Evolutionary conservation across 2,113 vertebrate species (phyloP), one percentile per base, ranked within the genome.

Genomic region (Syngnathus typhle): DNA sequence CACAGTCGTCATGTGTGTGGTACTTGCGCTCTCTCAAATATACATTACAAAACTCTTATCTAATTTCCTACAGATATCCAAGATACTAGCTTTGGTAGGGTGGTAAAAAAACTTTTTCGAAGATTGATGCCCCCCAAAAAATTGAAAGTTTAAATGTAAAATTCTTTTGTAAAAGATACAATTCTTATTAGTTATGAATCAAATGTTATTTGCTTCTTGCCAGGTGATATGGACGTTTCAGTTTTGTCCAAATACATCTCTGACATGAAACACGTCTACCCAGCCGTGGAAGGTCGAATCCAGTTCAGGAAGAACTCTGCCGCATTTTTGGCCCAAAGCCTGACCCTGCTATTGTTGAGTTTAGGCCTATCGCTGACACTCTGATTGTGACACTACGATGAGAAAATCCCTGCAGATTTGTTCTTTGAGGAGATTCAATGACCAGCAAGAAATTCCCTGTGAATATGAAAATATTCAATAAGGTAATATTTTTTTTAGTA

Each of bases 261-360:
- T 32, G 88, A 88, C 73, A 92, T 92, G 92, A 84, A 86, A 81
- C 82, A 65, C 11, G 80, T 94, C 75, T 93, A 90, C 75, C 90
- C 93, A 71, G 87, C 90, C 32, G 82, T 94, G 72, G 92, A 94
- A 88, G 93, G 93, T 0, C 90, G 93, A 71, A 91, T 94, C 69
- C 91, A 62, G 21, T 92, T 94, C 89, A 93, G 88, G 70, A 83
- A 6, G 13, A 58, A 68, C 67, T 77, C 67, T 0, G 80, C 60
- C 1, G 27, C 37, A 16, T 7, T 67, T 11, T 21, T 52, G 32
- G 21, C 71, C 32, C 83, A 77, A 74, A 59, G 69, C 60, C 51
- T 36, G 41, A 0, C 5, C 70, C 85, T 74, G 56, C 18, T 84
- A 44, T 70, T 86, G 38, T 64, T 80, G 3, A 47, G 62, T 69